Conservation (phyloP, 2,888 invertebrate species). For the Sphaerophoria taeniata region DNA sequence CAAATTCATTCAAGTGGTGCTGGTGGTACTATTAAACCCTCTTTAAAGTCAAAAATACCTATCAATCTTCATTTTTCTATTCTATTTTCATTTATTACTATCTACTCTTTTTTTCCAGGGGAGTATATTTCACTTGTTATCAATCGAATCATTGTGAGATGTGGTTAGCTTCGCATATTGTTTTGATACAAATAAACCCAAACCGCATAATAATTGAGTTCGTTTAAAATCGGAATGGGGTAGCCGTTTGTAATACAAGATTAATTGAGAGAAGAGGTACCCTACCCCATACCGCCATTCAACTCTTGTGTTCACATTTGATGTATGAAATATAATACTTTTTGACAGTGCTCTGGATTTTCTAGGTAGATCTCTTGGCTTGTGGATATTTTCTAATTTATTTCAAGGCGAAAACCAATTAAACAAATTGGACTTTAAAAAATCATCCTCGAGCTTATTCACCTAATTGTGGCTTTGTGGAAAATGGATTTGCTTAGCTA, state of each 20-base stretch:
- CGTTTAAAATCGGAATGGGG: not conserved
- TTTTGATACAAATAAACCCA: slow-evolving; percentile 17
- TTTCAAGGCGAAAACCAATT: no score
- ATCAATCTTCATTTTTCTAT: not conserved
- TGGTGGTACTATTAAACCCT: no score
- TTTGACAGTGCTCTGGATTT: no score
- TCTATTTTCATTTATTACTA: not conserved
- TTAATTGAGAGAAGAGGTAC: not conserved
- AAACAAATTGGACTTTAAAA: no score
- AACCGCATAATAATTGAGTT: slow-evolving; percentile 4
- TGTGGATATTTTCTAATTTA: no score
- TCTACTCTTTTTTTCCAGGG: slow-evolving; percentile 6
- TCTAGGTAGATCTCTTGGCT: no score
- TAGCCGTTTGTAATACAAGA: not conserved
- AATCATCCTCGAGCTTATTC: no score
- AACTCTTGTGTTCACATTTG: not conserved
- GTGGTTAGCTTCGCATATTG: slow-evolving; percentile 49
- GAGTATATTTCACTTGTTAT: not conserved
- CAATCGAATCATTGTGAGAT: slow-evolving; percentile 55
- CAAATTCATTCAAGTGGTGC: no score
- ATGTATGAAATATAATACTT: not conserved
- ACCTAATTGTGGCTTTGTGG: no score
- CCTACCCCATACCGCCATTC: not conserved
- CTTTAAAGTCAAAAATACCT: no score
- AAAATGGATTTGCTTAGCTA: no score